Percentiles rank a stretch among this genome's conserved stretches.
phyloP scores from a whole-genome alignment of 2,888 invertebrate genomes.

The Pandemis corylana region DNA sequence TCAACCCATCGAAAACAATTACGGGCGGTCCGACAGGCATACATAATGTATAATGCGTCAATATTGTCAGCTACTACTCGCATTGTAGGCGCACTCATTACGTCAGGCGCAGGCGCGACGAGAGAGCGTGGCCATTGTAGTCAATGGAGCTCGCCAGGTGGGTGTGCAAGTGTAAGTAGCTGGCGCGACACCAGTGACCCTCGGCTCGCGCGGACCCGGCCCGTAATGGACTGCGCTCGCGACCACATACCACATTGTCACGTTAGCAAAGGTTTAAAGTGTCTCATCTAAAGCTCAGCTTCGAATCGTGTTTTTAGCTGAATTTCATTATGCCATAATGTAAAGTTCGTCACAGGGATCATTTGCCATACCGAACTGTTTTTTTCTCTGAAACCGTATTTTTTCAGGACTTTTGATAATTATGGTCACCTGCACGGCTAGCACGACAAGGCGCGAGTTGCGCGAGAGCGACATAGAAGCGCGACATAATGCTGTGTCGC shows the following conservation, averaged over 20 bases:
- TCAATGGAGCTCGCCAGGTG: conserved; percentile 78
- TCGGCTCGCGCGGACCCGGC: conserved; percentile 51
- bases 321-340: too few relatives aligned
- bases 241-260: conserved; percentile 12
- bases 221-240: neutral
- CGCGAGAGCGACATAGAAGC: too few relatives aligned
- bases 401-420: too few relatives aligned
- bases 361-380: too few relatives aligned
- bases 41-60: conserved; percentile 74
- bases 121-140: conserved; percentile 74
- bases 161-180: conserved; percentile 80
- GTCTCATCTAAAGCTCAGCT: conserved; percentile 45
- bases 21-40: conserved; percentile 60
- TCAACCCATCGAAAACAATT: conserved; percentile 64
- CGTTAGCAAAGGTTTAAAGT: conserved; percentile 42
- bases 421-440: too few relatives aligned
- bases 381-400: too few relatives aligned
- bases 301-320: too few relatives aligned
- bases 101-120: conserved; percentile 66
- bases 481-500: too few relatives aligned
- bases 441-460: too few relatives aligned
- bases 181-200: conserved; percentile 65
- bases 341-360: too few relatives aligned
- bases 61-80: conserved; percentile 76
- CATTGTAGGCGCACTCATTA: conserved; percentile 74